These are phyloP conservation scores for Trichomalopsis sarcophagae DNA, from an alignment of 1,140 invertebrate genomes.

Conservation along the genomic window DNA sequence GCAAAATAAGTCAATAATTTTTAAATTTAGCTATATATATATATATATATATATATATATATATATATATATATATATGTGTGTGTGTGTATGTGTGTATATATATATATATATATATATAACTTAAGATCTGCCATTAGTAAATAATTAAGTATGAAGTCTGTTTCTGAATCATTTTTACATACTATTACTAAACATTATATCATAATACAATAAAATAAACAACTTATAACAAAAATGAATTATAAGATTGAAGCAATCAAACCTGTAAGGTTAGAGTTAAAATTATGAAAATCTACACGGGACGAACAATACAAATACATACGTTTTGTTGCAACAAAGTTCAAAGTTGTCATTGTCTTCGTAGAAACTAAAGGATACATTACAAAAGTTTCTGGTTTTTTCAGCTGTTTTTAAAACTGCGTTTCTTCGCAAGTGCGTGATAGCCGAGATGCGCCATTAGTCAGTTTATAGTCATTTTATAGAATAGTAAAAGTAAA, in stretches of 20 bases:
- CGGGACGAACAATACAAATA: constrained; percentile 52
- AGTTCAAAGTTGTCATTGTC: constrained; percentile 58
- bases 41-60: not conserved
- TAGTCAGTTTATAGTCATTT: not conserved
- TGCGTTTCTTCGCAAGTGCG: not conserved
- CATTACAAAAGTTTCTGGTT: constrained; percentile 55
- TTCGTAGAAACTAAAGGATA: constrained; percentile 66
- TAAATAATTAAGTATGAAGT: too few species aligned
- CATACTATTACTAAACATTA: not conserved
- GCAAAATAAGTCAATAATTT: constrained; percentile 42
- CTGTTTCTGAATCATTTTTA: too few species aligned
- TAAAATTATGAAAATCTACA: constrained; percentile 47
- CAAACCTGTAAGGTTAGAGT: constrained; percentile 20
- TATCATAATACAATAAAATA: constrained; percentile 48
- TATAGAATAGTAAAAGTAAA: too few species aligned
- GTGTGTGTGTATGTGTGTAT: not conserved
- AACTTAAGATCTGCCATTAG: not conserved
- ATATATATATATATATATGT: not conserved
- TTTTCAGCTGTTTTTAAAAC: constrained; percentile 19
- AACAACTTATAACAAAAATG: not conserved
- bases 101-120: not conserved
- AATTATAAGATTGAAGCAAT: not conserved
- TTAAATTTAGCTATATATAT: not conserved
- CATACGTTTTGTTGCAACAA: constrained; percentile 63
- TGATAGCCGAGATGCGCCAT: not conserved